Conservation (phyloP, 2,888 invertebrate species). For the Amphipoea lucens region DNA sequence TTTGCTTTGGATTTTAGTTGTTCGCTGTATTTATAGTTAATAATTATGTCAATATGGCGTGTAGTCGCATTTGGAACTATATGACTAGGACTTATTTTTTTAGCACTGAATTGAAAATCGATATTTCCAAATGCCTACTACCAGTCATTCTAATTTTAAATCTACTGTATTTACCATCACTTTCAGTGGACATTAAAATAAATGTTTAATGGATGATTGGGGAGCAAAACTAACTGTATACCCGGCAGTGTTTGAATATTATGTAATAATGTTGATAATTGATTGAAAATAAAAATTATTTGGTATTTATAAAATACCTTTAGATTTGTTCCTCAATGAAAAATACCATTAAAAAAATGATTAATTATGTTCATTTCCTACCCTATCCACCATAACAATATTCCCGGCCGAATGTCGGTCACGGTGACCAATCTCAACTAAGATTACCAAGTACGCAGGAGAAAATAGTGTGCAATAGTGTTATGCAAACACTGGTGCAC, state of each 20-base stretch:
- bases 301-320: constrained; percentile 74
- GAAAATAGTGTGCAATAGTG: background rate
- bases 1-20: constrained; percentile 70
- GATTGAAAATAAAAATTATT: constrained; percentile 67
- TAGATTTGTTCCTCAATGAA: constrained; percentile 87
- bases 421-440: background rate
- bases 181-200: constrained; percentile 79
- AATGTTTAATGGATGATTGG: constrained; percentile 80
- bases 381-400: background rate
- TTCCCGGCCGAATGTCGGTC: background rate
- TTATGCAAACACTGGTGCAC: background rate
- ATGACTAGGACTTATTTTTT: constrained; percentile 67
- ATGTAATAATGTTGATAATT: constrained; percentile 73
- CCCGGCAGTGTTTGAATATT: constrained; percentile 69
- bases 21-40: constrained; percentile 70
- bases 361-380: constrained; percentile 40
- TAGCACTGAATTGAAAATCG: constrained; percentile 64
- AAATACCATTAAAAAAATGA: constrained; percentile 73
- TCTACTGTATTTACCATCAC: constrained; percentile 74
- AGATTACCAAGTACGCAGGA: background rate
- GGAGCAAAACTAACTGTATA: constrained; percentile 85
- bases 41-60: constrained; percentile 64
- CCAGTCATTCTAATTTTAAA: constrained; percentile 77
- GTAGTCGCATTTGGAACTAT: constrained; percentile 75
- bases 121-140: constrained; percentile 77